Conservation (phyloP, 2,113 vertebrate species). For the Regulus satrapa region DNA sequence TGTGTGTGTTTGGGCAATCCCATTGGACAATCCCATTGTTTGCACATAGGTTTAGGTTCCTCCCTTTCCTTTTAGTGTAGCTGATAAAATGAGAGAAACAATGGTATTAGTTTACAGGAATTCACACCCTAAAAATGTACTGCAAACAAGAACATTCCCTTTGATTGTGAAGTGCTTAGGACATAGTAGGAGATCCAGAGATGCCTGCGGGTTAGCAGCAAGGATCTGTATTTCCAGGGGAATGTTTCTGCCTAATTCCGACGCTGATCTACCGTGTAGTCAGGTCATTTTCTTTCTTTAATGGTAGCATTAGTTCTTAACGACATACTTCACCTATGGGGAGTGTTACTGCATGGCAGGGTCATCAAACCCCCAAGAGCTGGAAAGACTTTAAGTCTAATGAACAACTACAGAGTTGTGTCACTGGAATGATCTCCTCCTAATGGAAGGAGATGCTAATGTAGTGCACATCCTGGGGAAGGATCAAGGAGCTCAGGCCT, state of each 20-base stretch:
- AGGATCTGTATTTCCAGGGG: background rate
- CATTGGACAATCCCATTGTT: background rate
- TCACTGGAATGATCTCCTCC: too few species aligned
- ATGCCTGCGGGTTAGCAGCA: background rate
- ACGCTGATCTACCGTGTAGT: too few species aligned
- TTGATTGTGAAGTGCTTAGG: fast-evolving
- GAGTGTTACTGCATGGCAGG: too few species aligned
- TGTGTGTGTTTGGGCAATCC: background rate
- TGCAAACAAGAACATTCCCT: background rate
- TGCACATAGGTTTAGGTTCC: background rate
- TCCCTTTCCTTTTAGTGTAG: background rate
- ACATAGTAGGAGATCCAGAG: fast-evolving
- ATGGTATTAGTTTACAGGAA: background rate
- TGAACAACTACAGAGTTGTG: too few species aligned
- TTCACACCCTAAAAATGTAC: background rate
- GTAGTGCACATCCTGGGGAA: too few species aligned
- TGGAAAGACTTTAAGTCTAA: too few species aligned
- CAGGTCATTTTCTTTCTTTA: too few species aligned
- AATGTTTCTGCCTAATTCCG: too few species aligned
- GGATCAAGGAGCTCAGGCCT: background rate
- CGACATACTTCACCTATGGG: too few species aligned
- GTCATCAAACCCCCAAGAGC: too few species aligned
- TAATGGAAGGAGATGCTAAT: too few species aligned
- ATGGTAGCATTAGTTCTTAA: too few species aligned
- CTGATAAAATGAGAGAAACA: background rate